Evolutionary conservation across 1,140 invertebrate genomes (phyloP).

Genomic region (Magallana ariakensis): DNA sequence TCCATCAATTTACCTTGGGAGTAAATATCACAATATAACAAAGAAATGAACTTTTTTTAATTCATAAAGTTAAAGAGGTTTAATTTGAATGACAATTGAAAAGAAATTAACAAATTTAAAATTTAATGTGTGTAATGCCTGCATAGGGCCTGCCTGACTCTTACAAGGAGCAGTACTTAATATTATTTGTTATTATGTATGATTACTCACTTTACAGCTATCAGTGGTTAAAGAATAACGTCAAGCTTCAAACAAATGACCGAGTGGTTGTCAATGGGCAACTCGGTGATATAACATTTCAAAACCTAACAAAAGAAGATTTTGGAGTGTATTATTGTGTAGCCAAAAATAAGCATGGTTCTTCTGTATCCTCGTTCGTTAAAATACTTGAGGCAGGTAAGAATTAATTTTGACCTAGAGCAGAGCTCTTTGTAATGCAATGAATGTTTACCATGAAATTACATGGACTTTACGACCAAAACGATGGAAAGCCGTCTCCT

Average conservation of each 20-base stretch:
- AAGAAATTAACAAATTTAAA: too few relatives aligned
- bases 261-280: neutral
- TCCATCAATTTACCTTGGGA: too few relatives aligned
- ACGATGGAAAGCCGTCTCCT: too few relatives aligned
- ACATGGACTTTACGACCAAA: too few relatives aligned
- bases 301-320: neutral
- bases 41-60: too few relatives aligned
- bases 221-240: neutral
- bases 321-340: neutral
- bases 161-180: too few relatives aligned
- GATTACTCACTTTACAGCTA: neutral
- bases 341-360: neutral
- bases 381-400: neutral
- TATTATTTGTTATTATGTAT: neutral
- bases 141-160: too few relatives aligned
- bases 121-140: too few relatives aligned
- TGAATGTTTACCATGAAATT: neutral
- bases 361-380: neutral
- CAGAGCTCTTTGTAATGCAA: too few relatives aligned
- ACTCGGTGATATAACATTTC: neutral
- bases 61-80: too few relatives aligned
- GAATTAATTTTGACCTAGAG: neutral
- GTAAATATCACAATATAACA: too few relatives aligned
- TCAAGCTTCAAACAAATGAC: neutral
- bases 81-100: too few relatives aligned